phyloP scores from a whole-genome alignment of 2,797 vertebrate genomes.

The Kryptolebias ocellatus region DNA sequence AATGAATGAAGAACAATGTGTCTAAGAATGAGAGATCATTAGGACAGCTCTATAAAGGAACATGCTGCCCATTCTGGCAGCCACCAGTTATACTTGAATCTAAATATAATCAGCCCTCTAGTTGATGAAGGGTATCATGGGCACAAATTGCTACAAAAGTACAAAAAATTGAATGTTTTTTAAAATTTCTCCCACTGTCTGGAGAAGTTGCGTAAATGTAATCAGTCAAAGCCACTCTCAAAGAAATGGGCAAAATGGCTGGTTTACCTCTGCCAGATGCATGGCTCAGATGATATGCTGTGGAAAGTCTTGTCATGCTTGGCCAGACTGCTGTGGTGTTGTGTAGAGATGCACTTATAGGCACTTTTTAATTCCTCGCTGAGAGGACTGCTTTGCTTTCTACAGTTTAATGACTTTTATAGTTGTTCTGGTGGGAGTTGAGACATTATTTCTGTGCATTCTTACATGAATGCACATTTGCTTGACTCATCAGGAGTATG shows the following conservation, averaged over 20 bases:
- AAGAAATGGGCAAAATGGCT: conserved; percentile 75
- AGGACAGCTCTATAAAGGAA: conserved; percentile 44
- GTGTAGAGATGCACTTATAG: conserved; percentile 40
- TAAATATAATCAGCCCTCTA: conserved; percentile 66
- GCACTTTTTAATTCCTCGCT: conserved; percentile 20
- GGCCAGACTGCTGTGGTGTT: conserved; percentile 27
- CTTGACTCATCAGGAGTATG: conserved; percentile 40
- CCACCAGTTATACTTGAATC: conserved; percentile 54
- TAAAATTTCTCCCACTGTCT: conserved; percentile 58
- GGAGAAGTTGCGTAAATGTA: conserved; percentile 65
- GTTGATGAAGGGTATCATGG: conserved; percentile 67
- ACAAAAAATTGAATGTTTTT: conserved; percentile 42
- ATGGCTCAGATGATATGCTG: conserved; percentile 63
- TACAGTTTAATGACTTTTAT: conserved; percentile 33
- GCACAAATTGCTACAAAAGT: conserved; percentile 59
- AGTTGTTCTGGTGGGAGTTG: conserved; percentile 18
- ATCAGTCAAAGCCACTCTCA: conserved; percentile 63
- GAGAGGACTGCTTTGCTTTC: conserved; percentile 9
- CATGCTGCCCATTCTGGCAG: conserved; percentile 50
- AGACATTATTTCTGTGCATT: conserved; percentile 26
- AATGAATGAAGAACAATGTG: conserved; percentile 41
- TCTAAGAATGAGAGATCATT: conserved; percentile 55
- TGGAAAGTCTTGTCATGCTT: conserved; percentile 57
- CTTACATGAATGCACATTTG: conserved; percentile 28
- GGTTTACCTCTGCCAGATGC: conserved; percentile 75